phyloP scores from a whole-genome alignment of 2,797 vertebrate species.

The Chelon labrosus region DNA sequence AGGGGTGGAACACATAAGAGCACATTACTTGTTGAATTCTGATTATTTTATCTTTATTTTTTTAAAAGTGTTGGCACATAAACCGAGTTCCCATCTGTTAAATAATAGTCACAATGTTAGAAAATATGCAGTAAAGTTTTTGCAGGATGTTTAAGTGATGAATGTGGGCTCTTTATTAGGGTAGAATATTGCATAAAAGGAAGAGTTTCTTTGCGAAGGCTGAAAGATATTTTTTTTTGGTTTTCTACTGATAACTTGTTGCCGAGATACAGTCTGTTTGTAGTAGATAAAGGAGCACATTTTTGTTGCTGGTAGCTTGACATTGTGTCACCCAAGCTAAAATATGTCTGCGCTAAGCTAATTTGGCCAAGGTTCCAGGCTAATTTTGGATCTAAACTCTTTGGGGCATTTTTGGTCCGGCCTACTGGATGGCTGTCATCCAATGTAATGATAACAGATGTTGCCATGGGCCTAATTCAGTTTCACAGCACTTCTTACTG shows the following conservation, averaged over 20 bases:
- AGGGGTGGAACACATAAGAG: conserved; percentile 29
- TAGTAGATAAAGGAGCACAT: conserved; percentile 22
- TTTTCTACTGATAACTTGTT: conserved; percentile 21
- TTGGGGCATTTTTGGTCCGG: conserved; percentile 41
- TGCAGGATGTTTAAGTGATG: conserved; percentile 20
- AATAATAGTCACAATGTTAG: neutral
- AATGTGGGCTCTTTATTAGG: conserved; percentile 3
- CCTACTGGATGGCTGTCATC: conserved; percentile 53
- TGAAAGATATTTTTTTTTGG: conserved; percentile 1
- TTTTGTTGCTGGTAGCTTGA: conserved; percentile 27
- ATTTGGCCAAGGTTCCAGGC: conserved; percentile 48
- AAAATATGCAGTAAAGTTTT: conserved; percentile 17
- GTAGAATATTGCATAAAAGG: neutral
- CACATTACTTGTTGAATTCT: conserved; percentile 19
- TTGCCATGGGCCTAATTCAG: conserved; percentile 55
- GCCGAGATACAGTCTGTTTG: conserved; percentile 28
- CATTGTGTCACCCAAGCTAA: conserved; percentile 52
- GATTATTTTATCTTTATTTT: conserved; percentile 15
- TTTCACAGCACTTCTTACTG: conserved; percentile 62
- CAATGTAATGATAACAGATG: conserved; percentile 64
- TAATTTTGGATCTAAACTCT: conserved; percentile 62
- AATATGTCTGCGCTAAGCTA: conserved; percentile 53
- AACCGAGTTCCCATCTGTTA: neutral
- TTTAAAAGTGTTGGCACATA: neutral
- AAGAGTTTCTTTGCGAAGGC: neutral